Evolutionary conservation across 2,797 vertebrate species (phyloP).

Genomic region (Xiphophorus birchmanni): DNA sequence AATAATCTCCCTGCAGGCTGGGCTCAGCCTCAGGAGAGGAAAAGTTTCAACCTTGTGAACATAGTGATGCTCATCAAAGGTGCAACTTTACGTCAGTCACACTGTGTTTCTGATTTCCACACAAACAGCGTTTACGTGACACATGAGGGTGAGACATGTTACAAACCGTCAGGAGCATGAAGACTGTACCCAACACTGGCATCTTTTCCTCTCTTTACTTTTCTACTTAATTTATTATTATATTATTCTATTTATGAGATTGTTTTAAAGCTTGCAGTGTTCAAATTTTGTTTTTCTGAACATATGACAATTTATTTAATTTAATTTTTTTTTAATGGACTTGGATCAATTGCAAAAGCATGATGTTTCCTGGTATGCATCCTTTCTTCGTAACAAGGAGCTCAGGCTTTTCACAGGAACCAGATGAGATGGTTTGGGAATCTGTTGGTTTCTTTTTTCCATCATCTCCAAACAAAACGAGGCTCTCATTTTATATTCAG

Average conservation of each 20-base stretch:
- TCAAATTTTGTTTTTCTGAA: too few relatives aligned
- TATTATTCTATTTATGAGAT: too few relatives aligned
- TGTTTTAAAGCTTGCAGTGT: too few relatives aligned
- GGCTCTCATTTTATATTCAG: neutral
- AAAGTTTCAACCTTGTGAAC: neutral
- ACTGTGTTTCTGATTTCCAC: neutral
- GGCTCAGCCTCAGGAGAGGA: neutral
- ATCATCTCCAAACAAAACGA: neutral
- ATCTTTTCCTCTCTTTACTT: neutral
- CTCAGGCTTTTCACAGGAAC: neutral
- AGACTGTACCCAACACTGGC: neutral
- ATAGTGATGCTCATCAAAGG: neutral
- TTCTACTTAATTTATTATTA: neutral
- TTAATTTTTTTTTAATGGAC: too few relatives aligned
- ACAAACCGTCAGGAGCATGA: neutral
- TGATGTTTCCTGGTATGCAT: neutral
- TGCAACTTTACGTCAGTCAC: neutral
- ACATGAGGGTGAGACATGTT: neutral
- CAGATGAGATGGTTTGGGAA: neutral
- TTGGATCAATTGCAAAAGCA: too few relatives aligned
- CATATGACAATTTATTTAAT: too few relatives aligned
- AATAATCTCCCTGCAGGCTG: neutral
- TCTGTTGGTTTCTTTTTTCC: neutral
- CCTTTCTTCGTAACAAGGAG: neutral
- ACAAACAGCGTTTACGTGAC: neutral